Conservation (phyloP, 2,113 vertebrate genomes). For the Budorcas taxicolor region DNA sequence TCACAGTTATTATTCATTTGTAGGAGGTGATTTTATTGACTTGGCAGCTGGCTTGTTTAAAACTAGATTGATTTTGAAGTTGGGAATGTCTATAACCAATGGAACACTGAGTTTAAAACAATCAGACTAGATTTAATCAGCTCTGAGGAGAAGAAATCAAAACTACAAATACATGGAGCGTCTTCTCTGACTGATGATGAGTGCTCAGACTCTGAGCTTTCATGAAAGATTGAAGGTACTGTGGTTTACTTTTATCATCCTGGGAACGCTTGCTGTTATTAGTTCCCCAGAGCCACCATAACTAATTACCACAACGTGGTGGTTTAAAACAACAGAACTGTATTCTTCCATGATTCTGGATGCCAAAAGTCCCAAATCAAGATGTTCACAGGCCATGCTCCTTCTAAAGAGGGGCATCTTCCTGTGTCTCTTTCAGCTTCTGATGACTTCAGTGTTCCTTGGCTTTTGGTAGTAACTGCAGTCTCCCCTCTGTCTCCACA, state of each 20-base stretch:
- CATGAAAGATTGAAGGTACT: background rate
- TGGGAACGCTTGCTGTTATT: background rate
- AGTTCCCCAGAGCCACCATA: background rate
- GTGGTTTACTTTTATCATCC: background rate
- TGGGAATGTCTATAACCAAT: slow-evolving; percentile 52
- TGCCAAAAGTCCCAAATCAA: background rate
- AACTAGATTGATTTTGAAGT: slow-evolving; percentile 67
- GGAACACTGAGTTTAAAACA: slow-evolving; percentile 44
- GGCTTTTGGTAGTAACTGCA: rapidly evolving
- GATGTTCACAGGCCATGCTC: background rate
- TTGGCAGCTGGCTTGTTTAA: slow-evolving; percentile 70
- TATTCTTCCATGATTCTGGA: background rate
- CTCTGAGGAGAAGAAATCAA: slow-evolving; percentile 61
- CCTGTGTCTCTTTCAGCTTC: background rate
- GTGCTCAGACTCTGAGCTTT: background rate
- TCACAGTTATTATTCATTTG: slow-evolving; percentile 11
- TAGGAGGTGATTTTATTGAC: slow-evolving; percentile 59
- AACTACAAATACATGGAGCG: slow-evolving; percentile 38
- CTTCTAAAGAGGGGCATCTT: background rate
- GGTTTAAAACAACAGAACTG: background rate
- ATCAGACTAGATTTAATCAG: slow-evolving; percentile 51
- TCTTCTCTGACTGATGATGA: slow-evolving; percentile 28
- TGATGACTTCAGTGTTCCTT: background rate
- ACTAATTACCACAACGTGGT: background rate
- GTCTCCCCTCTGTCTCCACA: background rate